A percentile compares a stretch with the other conserved stretches of the same genome.
These are phyloP conservation scores for Drosophila ficusphila DNA, from an alignment of 1,140 invertebrate genomes.

Conservation along the genomic window DNA sequence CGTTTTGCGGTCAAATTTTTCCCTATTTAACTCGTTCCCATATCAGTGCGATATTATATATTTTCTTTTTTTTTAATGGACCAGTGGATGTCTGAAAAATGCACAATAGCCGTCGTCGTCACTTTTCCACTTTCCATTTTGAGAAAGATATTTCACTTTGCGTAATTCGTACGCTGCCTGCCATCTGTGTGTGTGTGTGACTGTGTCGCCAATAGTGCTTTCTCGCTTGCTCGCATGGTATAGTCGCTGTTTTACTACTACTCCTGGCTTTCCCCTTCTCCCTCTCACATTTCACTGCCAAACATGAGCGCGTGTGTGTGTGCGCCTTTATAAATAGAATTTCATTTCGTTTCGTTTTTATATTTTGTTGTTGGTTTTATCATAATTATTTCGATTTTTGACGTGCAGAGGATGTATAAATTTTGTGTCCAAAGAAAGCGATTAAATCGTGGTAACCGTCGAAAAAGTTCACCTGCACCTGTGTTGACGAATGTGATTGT, in stretches of 20 bases:
- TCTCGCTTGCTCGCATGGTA: constrained; percentile 53
- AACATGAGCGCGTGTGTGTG: constrained; percentile 44
- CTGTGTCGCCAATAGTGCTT: constrained; percentile 68
- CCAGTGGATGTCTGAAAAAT: constrained; percentile 17
- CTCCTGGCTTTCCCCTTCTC: constrained; percentile 3
- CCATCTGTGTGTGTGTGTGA: constrained; percentile 46
- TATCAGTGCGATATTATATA: constrained; percentile 5
- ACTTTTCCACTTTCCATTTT: constrained; percentile 83
- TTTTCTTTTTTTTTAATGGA: constrained; percentile 12
- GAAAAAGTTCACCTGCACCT: constrained; percentile 25
- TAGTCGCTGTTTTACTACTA: constrained; percentile 61
- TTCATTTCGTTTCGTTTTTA: constrained; percentile 55
- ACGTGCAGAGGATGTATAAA: constrained; percentile 35
- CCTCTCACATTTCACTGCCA: constrained; percentile 48
- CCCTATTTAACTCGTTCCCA: constrained; percentile 9
- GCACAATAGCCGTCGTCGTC: constrained; percentile 51
- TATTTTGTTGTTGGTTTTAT: constrained; percentile 72
- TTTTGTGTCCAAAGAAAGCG: constrained; percentile 36
- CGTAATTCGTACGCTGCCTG: constrained; percentile 77
- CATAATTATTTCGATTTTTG: constrained; percentile 76
- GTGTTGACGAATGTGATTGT: constrained; percentile 18
- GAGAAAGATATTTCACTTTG: constrained; percentile 83
- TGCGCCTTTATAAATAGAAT: constrained; percentile 79
- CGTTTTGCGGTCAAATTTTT: constrained; percentile 35
- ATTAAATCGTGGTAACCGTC: constrained; percentile 41